Conservation (phyloP, 2,888 invertebrate species). For the Unio pictorum region DNA sequence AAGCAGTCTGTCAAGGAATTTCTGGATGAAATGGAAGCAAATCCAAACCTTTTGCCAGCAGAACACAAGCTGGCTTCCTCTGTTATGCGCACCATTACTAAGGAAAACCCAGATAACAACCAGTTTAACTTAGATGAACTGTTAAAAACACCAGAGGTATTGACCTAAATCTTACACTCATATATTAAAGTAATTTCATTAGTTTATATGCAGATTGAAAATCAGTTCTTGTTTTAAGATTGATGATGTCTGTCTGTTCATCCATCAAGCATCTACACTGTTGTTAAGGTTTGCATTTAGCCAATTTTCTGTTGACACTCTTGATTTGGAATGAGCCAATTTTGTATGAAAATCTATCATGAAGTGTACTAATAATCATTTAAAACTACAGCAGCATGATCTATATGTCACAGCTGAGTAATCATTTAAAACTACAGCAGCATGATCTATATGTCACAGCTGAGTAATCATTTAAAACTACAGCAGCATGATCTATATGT, state of each 20-base stretch:
- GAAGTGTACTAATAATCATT: no score
- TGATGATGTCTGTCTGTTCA: not conserved
- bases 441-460: no score
- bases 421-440: no score
- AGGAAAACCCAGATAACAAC: conserved; percentile 79
- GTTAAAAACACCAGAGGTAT: conserved; percentile 79
- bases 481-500: no score
- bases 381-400: no score
- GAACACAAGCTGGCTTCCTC: conserved; percentile 92
- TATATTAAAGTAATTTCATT: not conserved
- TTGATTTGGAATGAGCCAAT: no score
- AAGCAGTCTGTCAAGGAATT: conserved; percentile 87
- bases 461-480: no score
- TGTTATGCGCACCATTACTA: conserved; percentile 81
- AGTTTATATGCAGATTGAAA: not conserved
- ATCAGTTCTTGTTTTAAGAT: not conserved
- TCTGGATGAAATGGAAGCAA: conserved; percentile 88
- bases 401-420: no score
- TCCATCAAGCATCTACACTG: not conserved
- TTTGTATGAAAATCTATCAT: no score
- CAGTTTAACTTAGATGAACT: conserved; percentile 80
- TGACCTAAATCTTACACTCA: conserved; percentile 3
- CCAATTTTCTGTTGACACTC: no score
- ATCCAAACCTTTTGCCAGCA: conserved; percentile 84
- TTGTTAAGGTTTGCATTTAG: no score